These are phyloP conservation scores for Hyalella azteca DNA, from an alignment of 2,888 invertebrate species.

Conservation along the genomic window DNA sequence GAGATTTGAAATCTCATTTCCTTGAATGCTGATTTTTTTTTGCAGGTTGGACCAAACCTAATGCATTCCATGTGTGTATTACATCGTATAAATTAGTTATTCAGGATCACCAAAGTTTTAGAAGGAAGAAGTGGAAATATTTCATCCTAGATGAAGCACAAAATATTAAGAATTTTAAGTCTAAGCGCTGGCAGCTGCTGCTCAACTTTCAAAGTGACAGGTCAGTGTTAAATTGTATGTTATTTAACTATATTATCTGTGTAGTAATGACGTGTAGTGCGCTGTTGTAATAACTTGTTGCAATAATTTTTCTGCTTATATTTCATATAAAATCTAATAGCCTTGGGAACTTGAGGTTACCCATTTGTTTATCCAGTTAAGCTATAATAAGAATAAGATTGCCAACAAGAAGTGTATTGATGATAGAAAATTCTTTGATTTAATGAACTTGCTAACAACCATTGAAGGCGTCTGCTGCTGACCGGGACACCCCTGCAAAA, in stretches of 20 bases:
- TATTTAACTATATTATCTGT: too few relatives aligned
- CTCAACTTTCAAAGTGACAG: slow-evolving; percentile 92
- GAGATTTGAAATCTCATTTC: too few relatives aligned
- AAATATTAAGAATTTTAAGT: slow-evolving; percentile 99
- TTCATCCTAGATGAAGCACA: slow-evolving; percentile 98
- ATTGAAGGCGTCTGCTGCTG: slow-evolving; percentile 84
- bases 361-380: slow-evolving; percentile 66
- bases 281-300: too few relatives aligned
- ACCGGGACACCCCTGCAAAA: slow-evolving; percentile 97
- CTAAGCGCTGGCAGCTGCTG: slow-evolving; percentile 96
- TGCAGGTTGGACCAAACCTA: slow-evolving; percentile 92
- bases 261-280: too few relatives aligned
- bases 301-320: too few relatives aligned
- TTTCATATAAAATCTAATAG: too few relatives aligned
- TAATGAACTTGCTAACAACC: too few relatives aligned
- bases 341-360: too few relatives aligned
- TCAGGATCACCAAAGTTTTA: slow-evolving; percentile 97
- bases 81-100: slow-evolving; percentile 97
- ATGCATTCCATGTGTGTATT: slow-evolving; percentile 97
- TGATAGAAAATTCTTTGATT: not conserved
- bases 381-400: not conserved
- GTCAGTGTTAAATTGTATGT: too few relatives aligned
- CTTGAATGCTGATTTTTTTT: slow-evolving; percentile 21
- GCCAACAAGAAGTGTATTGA: not conserved
- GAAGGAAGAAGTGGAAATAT: slow-evolving; percentile 97